Percentiles rank a stretch among this genome's conserved stretches.
phyloP scores from a whole-genome alignment of 2,113 vertebrate genomes.

The Ardeotis arabs region DNA sequence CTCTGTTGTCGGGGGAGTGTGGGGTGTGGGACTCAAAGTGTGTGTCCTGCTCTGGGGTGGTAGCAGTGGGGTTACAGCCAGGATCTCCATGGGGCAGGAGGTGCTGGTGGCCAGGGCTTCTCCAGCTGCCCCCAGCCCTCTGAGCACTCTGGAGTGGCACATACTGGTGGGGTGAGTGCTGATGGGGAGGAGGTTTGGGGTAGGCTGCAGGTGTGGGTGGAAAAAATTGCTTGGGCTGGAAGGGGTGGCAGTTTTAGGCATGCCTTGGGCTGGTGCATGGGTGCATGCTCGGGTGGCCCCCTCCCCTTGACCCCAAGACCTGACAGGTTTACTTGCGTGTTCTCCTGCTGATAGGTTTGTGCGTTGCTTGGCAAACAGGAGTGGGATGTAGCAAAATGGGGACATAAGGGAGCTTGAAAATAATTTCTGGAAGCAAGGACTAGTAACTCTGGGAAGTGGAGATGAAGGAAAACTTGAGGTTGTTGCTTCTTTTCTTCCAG shows the following conservation, averaged over 20 bases:
- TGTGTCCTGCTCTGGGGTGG: neutral
- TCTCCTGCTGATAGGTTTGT: neutral
- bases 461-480: neutral
- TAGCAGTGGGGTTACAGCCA: neutral
- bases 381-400: neutral
- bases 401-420: neutral
- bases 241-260: neutral
- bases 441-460: neutral
- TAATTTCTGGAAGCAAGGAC: neutral
- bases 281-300: neutral
- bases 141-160: fast-evolving
- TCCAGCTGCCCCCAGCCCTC: neutral
- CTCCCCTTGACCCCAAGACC: neutral
- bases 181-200: neutral
- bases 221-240: neutral
- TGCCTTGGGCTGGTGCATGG: neutral
- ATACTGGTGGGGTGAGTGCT: neutral
- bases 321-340: fast-evolving
- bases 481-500: conserved; percentile 23
- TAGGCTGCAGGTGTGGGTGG: neutral
- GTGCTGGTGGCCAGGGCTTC: neutral
- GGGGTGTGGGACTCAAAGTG: no score
- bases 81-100: fast-evolving
- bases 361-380: fast-evolving
- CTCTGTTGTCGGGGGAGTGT: no score